phyloP scores from a whole-genome alignment of 2,888 invertebrate genomes.

The Euclidia mi region DNA sequence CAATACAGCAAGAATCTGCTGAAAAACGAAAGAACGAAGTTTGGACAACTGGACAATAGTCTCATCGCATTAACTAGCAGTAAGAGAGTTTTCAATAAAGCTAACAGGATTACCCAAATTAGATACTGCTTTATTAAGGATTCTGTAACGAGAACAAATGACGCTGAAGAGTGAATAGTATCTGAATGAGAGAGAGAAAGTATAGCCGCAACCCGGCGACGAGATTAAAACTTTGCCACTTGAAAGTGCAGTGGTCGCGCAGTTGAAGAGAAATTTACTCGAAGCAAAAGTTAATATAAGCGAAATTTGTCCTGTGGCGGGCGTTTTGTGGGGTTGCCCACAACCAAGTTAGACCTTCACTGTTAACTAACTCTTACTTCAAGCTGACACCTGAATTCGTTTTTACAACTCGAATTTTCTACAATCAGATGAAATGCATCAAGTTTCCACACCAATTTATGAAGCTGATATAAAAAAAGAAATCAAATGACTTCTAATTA shows the following conservation, averaged over 20 bases:
- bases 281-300: slow-evolving; percentile 88
- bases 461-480: slow-evolving; percentile 10
- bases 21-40: too few species aligned
- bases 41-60: too few species aligned
- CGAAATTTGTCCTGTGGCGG: slow-evolving; percentile 84
- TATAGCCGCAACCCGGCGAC: slow-evolving; percentile 66
- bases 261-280: slow-evolving; percentile 84
- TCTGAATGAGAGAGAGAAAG: slow-evolving; percentile 59
- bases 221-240: slow-evolving; percentile 87
- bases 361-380: slow-evolving; percentile 67
- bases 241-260: slow-evolving; percentile 83
- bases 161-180: slow-evolving; percentile 42
- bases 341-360: slow-evolving; percentile 70
- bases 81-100: too few species aligned
- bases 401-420: slow-evolving; percentile 25
- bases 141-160: slow-evolving; percentile 40
- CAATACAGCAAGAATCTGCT: too few species aligned
- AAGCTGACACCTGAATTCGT: slow-evolving; percentile 68
- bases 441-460: not conserved
- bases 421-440: not conserved
- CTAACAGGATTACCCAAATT: too few species aligned
- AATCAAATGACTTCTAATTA: slow-evolving; percentile 69
- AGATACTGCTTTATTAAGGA: not conserved
- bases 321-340: slow-evolving; percentile 74
- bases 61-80: too few species aligned